Evolutionary conservation across 2,113 vertebrate genomes (phyloP).

Genomic region (Cricetomys ansorgei): DNA sequence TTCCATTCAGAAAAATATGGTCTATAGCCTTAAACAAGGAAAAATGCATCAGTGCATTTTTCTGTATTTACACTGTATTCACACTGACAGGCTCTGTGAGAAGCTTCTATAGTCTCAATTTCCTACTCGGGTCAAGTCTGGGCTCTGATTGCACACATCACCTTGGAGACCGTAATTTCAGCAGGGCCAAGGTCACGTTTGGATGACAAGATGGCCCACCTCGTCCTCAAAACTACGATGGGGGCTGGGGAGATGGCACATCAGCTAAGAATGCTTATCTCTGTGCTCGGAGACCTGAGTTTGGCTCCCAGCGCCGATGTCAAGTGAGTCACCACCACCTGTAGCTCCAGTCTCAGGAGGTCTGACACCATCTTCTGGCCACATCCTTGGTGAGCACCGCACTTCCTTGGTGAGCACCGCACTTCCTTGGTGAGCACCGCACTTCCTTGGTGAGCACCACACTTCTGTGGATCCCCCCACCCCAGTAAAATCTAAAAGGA

Average conservation of each 20-base stretch:
- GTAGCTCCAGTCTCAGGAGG: neutral
- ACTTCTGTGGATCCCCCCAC: too few relatives aligned
- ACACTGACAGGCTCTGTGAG: neutral
- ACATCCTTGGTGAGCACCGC: too few relatives aligned
- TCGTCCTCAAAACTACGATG: neutral
- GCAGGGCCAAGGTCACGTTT: fast-evolving
- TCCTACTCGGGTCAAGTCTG: neutral
- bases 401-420: too few relatives aligned
- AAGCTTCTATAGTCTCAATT: neutral
- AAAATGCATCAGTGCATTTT: neutral
- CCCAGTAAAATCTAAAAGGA: neutral
- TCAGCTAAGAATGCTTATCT: neutral
- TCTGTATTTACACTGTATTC: too few relatives aligned
- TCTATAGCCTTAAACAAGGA: neutral
- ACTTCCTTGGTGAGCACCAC: too few relatives aligned
- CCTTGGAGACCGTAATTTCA: neutral
- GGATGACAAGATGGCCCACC: neutral
- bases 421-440: too few relatives aligned
- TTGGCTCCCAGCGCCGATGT: too few relatives aligned
- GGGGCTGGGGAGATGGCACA: neutral
- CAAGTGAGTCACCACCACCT: neutral
- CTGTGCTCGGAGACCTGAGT: neutral
- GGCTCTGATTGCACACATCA: neutral
- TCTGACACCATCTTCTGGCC: neutral
- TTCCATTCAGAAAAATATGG: neutral